Base-by-base conservation (phyloP, 2,888 invertebrate genomes). In the Congeria kusceri region DNA sequence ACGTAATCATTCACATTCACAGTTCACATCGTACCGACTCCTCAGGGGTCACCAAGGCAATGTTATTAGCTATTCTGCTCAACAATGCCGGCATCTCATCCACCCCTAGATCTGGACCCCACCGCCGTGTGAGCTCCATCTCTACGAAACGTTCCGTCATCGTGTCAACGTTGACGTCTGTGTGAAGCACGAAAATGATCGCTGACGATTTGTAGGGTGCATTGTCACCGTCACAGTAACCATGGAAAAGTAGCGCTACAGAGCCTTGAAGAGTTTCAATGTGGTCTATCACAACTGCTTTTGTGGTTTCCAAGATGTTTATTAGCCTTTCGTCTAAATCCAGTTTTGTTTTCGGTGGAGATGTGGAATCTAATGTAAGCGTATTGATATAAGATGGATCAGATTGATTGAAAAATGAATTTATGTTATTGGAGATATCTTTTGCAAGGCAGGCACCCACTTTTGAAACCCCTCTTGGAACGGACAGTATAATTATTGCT, bases 171-270 rank as follows among this genome's bases (percentile, higher is more conserved):
- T 53, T 49, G 11, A 44, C 15, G 44, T 39, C 39, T 18, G 80
- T 70, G 62, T 90, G 83, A 39, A 91, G 63, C 1, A 87, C 85
- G 53, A 91, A 77, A 5, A 91, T 74, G 3, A 91, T 84, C 46
- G 88, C 78, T 3, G 86, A 89, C 28, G 90, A 79, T 75, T 91
- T 91, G 70, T 84, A 91, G 1, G 91, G 92, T 20, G 92, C 92
- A 75, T 91, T 89, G 68, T 91, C 91, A 25, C 89, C 90, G 75
- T 92, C 92, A 75, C 92, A 92, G 77, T 87, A 91, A 3, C 88
- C 89, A 79, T 92, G 92, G 1, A 92, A 83, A 25, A 92, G 76
- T 56, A 92, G 85, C 0, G 89, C 88, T 18, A 89, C 88, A 25
- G 84, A 65, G 0, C 88, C 89, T 0, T 85, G 79, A 11, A 91